Evolutionary conservation across 2,888 invertebrate genomes (phyloP).

Genomic region (Ennomos erosarius): DNA sequence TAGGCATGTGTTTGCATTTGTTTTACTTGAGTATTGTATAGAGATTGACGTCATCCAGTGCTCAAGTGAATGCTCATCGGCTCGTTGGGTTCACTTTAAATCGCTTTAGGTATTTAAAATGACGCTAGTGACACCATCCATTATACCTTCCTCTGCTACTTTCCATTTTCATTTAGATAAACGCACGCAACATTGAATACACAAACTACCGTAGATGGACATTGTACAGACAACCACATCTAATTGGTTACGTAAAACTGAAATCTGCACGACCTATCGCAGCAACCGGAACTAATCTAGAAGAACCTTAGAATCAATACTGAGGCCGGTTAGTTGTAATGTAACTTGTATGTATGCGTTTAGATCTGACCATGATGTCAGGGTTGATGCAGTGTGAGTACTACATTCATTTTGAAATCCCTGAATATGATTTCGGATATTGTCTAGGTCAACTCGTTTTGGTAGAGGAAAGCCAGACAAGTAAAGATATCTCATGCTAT

Average conservation of each 20-base stretch:
- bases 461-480: constrained; percentile 24
- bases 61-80: constrained; percentile 21
- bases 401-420: constrained; percentile 57
- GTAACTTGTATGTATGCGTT: constrained; percentile 42
- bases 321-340: constrained; percentile 56
- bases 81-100: constrained; percentile 28
- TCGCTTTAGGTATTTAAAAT: constrained; percentile 26
- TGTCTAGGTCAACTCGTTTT: constrained; percentile 46
- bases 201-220: constrained; percentile 24
- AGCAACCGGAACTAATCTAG: constrained; percentile 65
- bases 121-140: constrained; percentile 31
- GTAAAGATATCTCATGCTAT: background rate
- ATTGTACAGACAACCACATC: constrained; percentile 28
- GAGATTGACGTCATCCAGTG: constrained; percentile 35
- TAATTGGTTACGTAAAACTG: constrained; percentile 34
- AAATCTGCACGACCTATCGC: constrained; percentile 31
- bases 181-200: constrained; percentile 32
- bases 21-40: constrained; percentile 29
- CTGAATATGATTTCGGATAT: constrained; percentile 52
- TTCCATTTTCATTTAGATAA: constrained; percentile 37
- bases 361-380: constrained; percentile 65
- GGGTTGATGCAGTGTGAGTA: constrained; percentile 54
- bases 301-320: constrained; percentile 57
- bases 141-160: constrained; percentile 33
- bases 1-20: constrained; percentile 15